Base-by-base conservation (phyloP, 1,140 invertebrate genomes). In the Drosophila pallidifrons region DNA sequence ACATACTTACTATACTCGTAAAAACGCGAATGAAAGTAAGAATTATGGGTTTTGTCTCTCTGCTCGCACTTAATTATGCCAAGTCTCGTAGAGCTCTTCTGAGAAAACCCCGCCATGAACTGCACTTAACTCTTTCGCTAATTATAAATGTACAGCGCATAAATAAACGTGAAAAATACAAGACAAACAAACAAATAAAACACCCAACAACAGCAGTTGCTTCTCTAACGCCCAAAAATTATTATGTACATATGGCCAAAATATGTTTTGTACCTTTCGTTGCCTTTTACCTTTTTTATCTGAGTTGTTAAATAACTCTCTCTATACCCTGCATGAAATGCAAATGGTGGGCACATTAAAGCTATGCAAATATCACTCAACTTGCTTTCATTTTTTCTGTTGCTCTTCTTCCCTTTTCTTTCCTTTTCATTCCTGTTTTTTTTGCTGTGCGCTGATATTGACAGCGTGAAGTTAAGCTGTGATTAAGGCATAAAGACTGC, bases 131-230 rank as follows among this genome's bases (percentile, higher is more conserved):
- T 47, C 55, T 60, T 25, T 16, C 20, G 51, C 69, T 88, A 83
- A 87, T 87, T 87, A 83, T 69, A 72, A 87, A 89, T 87, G 77
- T 80, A 77, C 47, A 70, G 69, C 58, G 59, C 83, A 89, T 78
- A 83, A 83, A 82, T 88, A 89, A 88, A 69, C 54, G 60, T 57
- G 5, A 35, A 58, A 76, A 59, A 77, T n/a, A 58, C 47, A 38
- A 38, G 35, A 38, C 20, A 57, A 51, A 51, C 8, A 45, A 28
- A n/a, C 5, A 52, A 54, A 54, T 54, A 54, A 54, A 35, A 54
- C 51, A 52, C 25, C 49, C 10, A 54, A 52, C 51, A n/a, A n/a
- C 68, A 59, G 47, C 11, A 8, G 47, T 68, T 43, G 43, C 38
- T 13, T 6, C 38, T 16, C 68, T 20, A 13, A n/a, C 41, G 1